phyloP scores from a whole-genome alignment of 2,888 invertebrate genomes.

The Unio delphinus region DNA sequence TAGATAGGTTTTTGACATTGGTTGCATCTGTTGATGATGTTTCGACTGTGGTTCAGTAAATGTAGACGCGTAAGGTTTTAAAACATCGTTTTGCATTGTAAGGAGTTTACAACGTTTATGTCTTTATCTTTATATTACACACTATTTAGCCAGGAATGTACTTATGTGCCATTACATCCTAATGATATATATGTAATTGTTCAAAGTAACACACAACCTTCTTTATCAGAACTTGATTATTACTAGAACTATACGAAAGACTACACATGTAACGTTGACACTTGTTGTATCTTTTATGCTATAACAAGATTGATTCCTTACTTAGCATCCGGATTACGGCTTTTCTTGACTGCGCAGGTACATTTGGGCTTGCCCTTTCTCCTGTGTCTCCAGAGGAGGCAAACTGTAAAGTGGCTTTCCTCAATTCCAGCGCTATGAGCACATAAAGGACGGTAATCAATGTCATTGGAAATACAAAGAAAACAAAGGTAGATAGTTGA shows the following conservation, averaged over 20 bases:
- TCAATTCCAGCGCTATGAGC: constrained; percentile 60
- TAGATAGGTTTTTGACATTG: too few relatives aligned
- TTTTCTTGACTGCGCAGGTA: constrained; percentile 39
- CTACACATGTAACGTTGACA: background rate
- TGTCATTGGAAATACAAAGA: constrained; percentile 84
- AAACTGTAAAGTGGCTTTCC: constrained; percentile 44
- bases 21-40: too few relatives aligned
- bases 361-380: constrained; percentile 14
- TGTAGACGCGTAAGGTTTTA: too few relatives aligned
- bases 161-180: too few relatives aligned
- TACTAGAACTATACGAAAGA: background rate
- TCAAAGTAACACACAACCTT: background rate
- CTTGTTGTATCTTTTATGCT: background rate
- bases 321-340: constrained; percentile 62
- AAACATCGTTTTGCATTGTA: too few relatives aligned
- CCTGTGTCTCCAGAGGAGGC: constrained; percentile 30
- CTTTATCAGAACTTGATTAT: background rate
- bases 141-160: too few relatives aligned
- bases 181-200: background rate
- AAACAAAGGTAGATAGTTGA: constrained; percentile 85
- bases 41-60: too few relatives aligned
- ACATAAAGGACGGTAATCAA: constrained; percentile 84
- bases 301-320: constrained; percentile 25
- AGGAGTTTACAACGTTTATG: too few relatives aligned
- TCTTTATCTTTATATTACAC: too few relatives aligned